Percentiles rank a stretch among this genome's conserved stretches.
Evolutionary conservation across 2,113 vertebrate genomes (phyloP).

Genomic region (Sphaerodactylus townsendi): DNA sequence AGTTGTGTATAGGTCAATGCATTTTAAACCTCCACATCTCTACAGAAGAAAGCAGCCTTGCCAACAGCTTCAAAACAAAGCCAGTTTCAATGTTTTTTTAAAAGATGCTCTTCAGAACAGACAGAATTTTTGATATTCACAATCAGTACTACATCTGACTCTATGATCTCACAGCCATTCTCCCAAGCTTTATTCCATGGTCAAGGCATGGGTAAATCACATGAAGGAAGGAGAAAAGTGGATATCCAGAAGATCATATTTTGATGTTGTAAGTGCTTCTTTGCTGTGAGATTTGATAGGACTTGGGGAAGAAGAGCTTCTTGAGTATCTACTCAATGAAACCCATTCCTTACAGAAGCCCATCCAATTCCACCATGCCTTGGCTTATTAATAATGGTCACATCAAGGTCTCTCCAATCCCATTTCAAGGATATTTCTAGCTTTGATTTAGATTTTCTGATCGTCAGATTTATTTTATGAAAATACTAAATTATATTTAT

Average conservation of each 20-base stretch:
- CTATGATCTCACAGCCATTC: background rate
- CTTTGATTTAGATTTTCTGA: no score
- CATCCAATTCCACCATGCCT: background rate
- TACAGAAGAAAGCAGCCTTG: constrained; percentile 49
- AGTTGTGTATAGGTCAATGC: constrained; percentile 55
- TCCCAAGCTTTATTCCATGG: background rate
- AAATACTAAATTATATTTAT: no score
- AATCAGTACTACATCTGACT: constrained; percentile 21
- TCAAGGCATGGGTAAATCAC: background rate
- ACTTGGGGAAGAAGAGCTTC: background rate
- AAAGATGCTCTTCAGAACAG: constrained; percentile 24
- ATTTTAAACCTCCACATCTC: constrained; percentile 60
- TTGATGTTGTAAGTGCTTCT: no score
- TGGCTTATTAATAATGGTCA: no score
- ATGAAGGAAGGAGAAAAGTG: background rate
- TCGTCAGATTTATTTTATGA: no score
- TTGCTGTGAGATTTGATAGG: background rate
- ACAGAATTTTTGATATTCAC: constrained; percentile 33
- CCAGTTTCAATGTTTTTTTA: constrained; percentile 18
- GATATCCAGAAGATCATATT: background rate
- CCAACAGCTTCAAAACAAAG: constrained; percentile 31
- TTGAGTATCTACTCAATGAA: background rate
- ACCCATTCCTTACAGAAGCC: background rate
- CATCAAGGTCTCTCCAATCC: background rate
- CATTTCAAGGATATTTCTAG: no score